Evolutionary conservation across 2,113 vertebrate genomes (phyloP), one percentile per base, ranked within the genome.

Genomic region (Protobothrops mucrosquamatus): DNA sequence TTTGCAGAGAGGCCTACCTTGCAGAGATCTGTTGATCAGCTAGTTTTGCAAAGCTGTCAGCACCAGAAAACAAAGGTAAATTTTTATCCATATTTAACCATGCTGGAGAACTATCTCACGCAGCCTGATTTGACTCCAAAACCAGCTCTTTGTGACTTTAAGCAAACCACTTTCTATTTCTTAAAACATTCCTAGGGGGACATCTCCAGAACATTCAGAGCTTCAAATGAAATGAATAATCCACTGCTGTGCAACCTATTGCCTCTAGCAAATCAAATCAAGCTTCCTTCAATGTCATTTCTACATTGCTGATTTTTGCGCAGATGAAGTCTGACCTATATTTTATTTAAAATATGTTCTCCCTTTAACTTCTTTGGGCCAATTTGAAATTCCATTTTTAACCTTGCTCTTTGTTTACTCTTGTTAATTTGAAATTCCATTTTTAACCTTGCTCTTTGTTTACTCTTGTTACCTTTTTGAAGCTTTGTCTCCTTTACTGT

Each of bases 281-380:
- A 94, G 92, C 88, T 92, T 94, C 64, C 92, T 93, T 96, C 87
- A 91, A 92, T 90, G 88, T 95, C 94, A 94, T 89, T 91, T 90
- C 10, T 90, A 92, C 94, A 46, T 90, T 96, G 48, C 88, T 92
- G 88, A 86, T 57, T 92, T 29, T 29, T n/a, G 86, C 20, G 91
- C 93, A 94, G 91, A 94, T 86, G 92, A 90, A 93, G 1, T 0
- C n/a, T 95, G 94, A 92, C 92, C 93, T 94, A 93, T 92, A 94
- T 85, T 88, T 94, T 92, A 94, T 89, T 94, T 95, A 90, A 74
- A 94, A 94, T 11, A 64, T 93, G 85, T 81, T 81, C 34, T 95
- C 59, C 56, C 48, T 92, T 81, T 91, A 87, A 94, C 89, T 87
- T 95, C 94, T 95, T 91, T 52, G 91, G 14, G 93, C 22, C 87